Conservation (phyloP, 1,140 invertebrate genomes). For the Drosophila leontia region DNA sequence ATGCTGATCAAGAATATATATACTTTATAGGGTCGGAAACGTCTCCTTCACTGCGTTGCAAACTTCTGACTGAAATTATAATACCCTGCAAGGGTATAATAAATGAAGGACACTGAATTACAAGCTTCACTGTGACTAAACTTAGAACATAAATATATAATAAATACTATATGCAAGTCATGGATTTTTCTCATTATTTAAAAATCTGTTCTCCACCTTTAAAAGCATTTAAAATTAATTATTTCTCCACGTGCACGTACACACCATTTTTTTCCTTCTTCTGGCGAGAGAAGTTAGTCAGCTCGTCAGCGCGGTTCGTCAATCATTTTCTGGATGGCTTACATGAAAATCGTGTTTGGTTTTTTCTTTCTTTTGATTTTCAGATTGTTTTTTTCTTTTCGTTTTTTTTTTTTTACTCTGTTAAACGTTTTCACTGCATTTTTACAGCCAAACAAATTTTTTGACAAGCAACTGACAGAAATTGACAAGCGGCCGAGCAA, state of each 20-base stretch:
- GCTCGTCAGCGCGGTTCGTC: slow-evolving; percentile 60
- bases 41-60: too few species aligned
- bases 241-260: slow-evolving; percentile 11
- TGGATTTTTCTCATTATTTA: neutral
- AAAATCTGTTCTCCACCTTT: neutral
- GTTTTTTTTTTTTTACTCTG: slow-evolving; percentile 36
- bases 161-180: neutral
- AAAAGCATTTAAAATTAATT: neutral
- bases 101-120: too few species aligned
- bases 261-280: neutral
- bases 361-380: slow-evolving; percentile 30
- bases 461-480: slow-evolving; percentile 83
- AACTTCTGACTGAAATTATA: too few species aligned
- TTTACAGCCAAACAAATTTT: slow-evolving; percentile 79
- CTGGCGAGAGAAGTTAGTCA: slow-evolving; percentile 20
- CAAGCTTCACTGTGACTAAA: neutral
- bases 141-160: neutral
- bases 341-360: slow-evolving; percentile 79
- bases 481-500: slow-evolving; percentile 79
- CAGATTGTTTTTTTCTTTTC: slow-evolving; percentile 19
- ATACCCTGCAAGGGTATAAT: too few species aligned
- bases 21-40: too few species aligned
- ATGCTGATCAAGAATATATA: too few species aligned
- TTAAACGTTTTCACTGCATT: slow-evolving; percentile 74
- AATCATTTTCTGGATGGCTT: slow-evolving; percentile 66